Conservation (phyloP, 2,797 vertebrate species). For the Rousettus madagascariensis region DNA sequence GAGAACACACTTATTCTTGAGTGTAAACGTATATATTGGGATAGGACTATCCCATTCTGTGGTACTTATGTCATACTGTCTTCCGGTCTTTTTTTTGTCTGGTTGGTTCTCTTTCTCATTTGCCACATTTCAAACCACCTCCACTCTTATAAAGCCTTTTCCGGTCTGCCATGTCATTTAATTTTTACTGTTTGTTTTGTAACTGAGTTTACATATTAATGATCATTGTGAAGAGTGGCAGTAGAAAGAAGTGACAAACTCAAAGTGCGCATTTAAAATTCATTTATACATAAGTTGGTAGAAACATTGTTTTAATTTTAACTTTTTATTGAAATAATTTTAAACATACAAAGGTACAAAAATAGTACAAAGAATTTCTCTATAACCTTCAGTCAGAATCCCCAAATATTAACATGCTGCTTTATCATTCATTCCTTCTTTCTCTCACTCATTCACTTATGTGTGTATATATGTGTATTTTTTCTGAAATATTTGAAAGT, state of each 20-base stretch:
- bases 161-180: neutral
- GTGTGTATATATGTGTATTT: neutral
- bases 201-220: neutral
- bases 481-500: conserved; percentile 25
- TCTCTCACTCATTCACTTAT: neutral
- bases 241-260: neutral
- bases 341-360: neutral
- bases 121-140: neutral
- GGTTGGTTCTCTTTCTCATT: neutral
- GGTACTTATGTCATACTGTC: neutral
- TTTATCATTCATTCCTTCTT: neutral
- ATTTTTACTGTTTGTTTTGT: neutral
- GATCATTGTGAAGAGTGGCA: neutral
- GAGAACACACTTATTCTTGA: neutral
- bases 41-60: neutral
- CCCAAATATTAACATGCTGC: neutral
- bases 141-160: neutral
- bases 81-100: neutral
- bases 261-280: conserved; percentile 8
- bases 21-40: neutral
- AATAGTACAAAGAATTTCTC: neutral
- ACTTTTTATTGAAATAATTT: conserved; percentile 44
- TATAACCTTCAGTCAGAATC: neutral
- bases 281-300: neutral
- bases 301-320: conserved; percentile 10